These are phyloP conservation scores for Drosophila chauvacae DNA, from an alignment of 1,140 invertebrate species.

Conservation along the genomic window DNA sequence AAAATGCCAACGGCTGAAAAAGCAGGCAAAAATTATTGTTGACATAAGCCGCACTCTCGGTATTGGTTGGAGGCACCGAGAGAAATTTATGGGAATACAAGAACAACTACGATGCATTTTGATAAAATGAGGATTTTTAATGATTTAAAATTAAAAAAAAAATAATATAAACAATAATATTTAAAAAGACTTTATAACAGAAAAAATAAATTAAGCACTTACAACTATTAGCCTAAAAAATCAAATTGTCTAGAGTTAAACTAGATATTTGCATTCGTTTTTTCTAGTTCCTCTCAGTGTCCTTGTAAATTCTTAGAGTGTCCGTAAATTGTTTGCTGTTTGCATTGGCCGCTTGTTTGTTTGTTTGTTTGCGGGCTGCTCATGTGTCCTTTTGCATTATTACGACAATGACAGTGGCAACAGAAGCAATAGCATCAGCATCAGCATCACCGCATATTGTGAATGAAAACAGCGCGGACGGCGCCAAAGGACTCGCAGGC, in stretches of 20 bases:
- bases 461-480: constrained; percentile 39
- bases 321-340: constrained; percentile 38
- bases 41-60: constrained; percentile 39
- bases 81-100: not conserved
- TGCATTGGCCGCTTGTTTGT: constrained; percentile 18
- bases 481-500: constrained; percentile 22
- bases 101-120: no score
- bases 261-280: no score
- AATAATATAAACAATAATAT: no score
- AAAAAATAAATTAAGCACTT: no score
- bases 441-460: constrained; percentile 41
- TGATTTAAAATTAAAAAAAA: no score
- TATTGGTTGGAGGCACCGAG: not conserved
- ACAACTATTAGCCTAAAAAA: no score
- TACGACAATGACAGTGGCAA: constrained; percentile 44
- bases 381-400: constrained; percentile 63
- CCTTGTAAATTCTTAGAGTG: not conserved
- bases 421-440: not conserved
- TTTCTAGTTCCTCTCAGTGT: not conserved
- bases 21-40: constrained; percentile 50
- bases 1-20: constrained; percentile 41
- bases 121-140: no score
- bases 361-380: constrained; percentile 37
- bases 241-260: no score
- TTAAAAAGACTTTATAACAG: no score